A percentile compares a stretch with the other conserved stretches of the same genome.
Conservation (phyloP, 2,797 vertebrate species). For the Natrix natrix region DNA sequence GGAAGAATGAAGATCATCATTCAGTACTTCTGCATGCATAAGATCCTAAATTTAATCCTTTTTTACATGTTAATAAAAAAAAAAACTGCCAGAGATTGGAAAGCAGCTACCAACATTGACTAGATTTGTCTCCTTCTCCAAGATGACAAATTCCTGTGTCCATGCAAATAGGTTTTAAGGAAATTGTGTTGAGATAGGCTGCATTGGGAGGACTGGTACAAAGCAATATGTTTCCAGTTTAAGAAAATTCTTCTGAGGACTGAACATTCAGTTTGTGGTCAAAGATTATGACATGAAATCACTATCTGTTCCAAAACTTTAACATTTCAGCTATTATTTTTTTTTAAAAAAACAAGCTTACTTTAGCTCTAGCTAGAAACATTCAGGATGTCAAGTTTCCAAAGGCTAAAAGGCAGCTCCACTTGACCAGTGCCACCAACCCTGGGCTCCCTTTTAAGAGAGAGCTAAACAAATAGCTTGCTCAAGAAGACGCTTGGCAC, state of each 20-base stretch:
- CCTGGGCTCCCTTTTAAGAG: constrained; percentile 4
- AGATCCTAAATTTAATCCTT: not conserved
- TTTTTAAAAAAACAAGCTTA: not conserved
- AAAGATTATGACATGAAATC: not conserved
- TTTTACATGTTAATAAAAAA: not conserved
- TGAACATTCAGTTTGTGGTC: not conserved
- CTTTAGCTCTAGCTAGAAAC: not conserved
- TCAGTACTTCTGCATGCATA: not conserved
- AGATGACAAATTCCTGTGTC: not conserved
- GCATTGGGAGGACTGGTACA: not conserved
- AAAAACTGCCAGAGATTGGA: not conserved
- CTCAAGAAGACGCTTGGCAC: not conserved
- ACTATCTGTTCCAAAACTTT: not conserved
- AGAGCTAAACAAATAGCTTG: constrained; percentile 3
- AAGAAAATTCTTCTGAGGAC: not conserved
- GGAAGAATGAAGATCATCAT: not conserved
- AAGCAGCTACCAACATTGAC: not conserved
- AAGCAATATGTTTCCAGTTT: not conserved
- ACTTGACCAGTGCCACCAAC: not conserved
- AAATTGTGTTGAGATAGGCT: not conserved
- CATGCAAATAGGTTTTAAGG: not conserved
- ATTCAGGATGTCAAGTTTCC: not conserved
- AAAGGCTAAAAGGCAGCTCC: not conserved
- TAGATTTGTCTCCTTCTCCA: not conserved
- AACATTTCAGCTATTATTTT: not conserved